Evolutionary conservation across 2,888 invertebrate species (phyloP), one percentile per base, ranked within the genome.

Genomic region (Macrosoma leucophasiata): DNA sequence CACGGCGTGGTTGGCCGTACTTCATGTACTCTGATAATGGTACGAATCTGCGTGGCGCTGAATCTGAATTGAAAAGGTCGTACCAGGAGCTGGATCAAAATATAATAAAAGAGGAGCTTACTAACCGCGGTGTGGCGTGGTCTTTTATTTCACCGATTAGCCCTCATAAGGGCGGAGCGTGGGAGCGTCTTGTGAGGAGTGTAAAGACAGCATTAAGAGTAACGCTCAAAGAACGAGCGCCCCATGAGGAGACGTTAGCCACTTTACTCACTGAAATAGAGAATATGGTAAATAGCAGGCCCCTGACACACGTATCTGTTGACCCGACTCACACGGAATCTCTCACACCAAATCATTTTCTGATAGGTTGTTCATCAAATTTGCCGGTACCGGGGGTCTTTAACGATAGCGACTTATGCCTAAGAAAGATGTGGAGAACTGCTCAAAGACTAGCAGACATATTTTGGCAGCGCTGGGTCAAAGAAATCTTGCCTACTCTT

Each of bases 11-110:
- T 4, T 43, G 42, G 43, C 49, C 45, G 2, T 2, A 6, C 0
- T 6, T 12, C 1, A 3, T 48, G 1, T 43, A 35, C 14, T 41
- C 43, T 0, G 45, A 45, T 18, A 48, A 45, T 23, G 48, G 45
- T 2, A 50, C 52, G 0, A 50, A 52, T 21, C 28, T 50, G 8
- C 10, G 36, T 11, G 47, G 48, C 0, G 47, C 49, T 2, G 41
- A 46, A 6, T 31, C 9, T 1, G 48, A 50, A 26, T 26, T 48
- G 3, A n/a, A 33, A 9, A 17, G 12, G 10, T 42, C 43, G 0
- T 6, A 44, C 2, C 8, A 28, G 6, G 46, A 27, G 5, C 13
- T 48, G 1, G 36, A 44, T 8, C 6, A 15, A 2, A 19, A 31
- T 4, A 3, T 3, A 3, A 3, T 42, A n/a, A 22, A 22, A 18